Evolutionary conservation across 2,113 vertebrate genomes (phyloP), one percentile per base, ranked within the genome.

Genomic region (Rhinolophus ferrumequinum): DNA sequence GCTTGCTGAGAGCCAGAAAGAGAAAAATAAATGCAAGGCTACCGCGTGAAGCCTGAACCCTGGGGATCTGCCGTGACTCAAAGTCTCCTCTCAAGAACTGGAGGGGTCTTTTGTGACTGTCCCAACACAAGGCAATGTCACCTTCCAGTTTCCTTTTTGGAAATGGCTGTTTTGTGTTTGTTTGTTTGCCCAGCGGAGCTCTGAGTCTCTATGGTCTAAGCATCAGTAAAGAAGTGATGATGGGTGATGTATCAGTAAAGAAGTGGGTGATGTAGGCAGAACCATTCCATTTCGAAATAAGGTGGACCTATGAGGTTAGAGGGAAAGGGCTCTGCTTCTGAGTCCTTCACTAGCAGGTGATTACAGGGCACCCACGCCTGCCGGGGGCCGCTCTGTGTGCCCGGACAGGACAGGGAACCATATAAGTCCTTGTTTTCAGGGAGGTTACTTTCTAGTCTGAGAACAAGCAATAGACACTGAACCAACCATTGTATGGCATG

Each of bases 291-390:
- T 33, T 8, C 22, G 6, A 62, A 3, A 15, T 11, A 33, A 62
- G 44, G 8, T 0, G 38, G 66, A 13, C 26, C 41, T 12, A 0
- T 6, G 33, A 73, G 64, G 18, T 10, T 33, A 15, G 33, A 54
- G 41, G 26, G 41, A 15, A 6, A 8, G 2, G 60, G 2, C 22
- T 75, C 44, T 8, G 60, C 41, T 28, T 75, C 81, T 14, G 24
- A 5, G 72, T 41, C 58, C 3, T 30, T 79, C 26, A 33, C 41
- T 47, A 11, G 56, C 11, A 2, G 24, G 19, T 2, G 5, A 19
- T 35, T 1, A 1, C 16, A 1, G 70, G 21, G 72, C 22, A 2
- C 33, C 15, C 0, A 0, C 10, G 16, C 38, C 54, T 3, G 52
- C n/a, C 1, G n/a, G 64, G 19, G 22, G 0, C 28, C 44, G 84